These are phyloP conservation scores for Holothuria leucospilota DNA, from an alignment of 53 echinoderm and acorn worm species.

Conservation along the genomic window DNA sequence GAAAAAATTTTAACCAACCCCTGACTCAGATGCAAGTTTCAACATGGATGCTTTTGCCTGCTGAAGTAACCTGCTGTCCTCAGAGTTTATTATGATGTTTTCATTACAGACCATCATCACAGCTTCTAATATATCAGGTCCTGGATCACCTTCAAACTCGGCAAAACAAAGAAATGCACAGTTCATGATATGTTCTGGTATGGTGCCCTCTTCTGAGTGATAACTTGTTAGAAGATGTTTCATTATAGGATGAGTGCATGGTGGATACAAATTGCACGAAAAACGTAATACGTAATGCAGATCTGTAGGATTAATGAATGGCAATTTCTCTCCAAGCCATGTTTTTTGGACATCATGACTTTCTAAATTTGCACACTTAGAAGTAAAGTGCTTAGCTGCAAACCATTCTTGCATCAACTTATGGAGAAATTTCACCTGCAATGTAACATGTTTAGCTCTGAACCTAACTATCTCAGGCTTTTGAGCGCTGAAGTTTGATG, in stretches of 20 bases:
- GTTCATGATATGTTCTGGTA: constrained; percentile 1
- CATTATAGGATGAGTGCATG: background rate
- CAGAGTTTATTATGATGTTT: background rate
- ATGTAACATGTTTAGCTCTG: background rate
- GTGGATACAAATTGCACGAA: background rate
- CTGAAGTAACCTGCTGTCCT: constrained; percentile 10
- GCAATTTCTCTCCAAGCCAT: background rate
- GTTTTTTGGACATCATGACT: background rate
- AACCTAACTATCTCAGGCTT: background rate
- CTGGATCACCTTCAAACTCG: background rate
- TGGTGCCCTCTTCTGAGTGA: background rate
- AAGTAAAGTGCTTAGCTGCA: constrained; percentile 14
- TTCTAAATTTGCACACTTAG: background rate
- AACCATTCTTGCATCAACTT: constrained; percentile 5
- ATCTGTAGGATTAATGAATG: background rate
- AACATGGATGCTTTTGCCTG: constrained; percentile 10
- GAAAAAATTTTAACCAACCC: background rate
- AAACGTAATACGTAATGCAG: constrained; percentile 15
- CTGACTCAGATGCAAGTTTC: background rate
- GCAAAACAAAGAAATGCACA: constrained; percentile 2
- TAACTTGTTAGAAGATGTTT: background rate
- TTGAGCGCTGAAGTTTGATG: no score
- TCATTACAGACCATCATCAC: constrained; percentile 33
- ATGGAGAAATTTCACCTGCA: background rate
- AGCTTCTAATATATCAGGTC: background rate